Evolutionary conservation across 30 jellyfish, hydroid and myxozoan species (phyloP), one percentile per base, ranked within the genome.

Genomic region (Catostylus mosaicus): DNA sequence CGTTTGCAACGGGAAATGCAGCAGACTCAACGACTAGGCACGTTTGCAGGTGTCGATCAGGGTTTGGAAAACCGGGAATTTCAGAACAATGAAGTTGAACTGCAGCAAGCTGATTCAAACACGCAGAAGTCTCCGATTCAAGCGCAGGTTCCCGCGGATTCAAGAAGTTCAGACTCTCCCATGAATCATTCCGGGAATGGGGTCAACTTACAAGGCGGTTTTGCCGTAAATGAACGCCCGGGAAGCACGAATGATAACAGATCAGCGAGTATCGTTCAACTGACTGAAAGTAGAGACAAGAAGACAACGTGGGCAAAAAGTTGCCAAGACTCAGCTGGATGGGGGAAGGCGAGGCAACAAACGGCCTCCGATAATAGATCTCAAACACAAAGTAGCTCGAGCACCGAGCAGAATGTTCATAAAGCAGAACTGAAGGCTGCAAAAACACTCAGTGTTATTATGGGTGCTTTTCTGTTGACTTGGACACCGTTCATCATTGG

Each of bases 401-500:
- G 12, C 26, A 37, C n/a, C 20, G 20, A 18, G 12, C 71, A 59
- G n/a, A 59, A 23, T 18, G 71, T 19, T 20, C 71, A 23, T 8
- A 59, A 59, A 18, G 52, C 83, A n/a, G 88, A 72, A 18, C 40
- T 84, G 51, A 84, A 84, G 60, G 95, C 95, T 6, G 95, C 95
- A 30, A 72, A 63, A 43, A 67, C 88, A 1, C 52, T 84, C 7
- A 62, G 79, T 30, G 34, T 84, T 10, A 72, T 84, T 0, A 84
- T 84, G 83, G 88, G 88, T 1, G 65, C 86, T 1, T 84, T 72
- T 40, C 11, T 84, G 19, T 62, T 84, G 36, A 84, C 95, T 0
- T 84, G 95, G 95, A 84, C 95, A 9, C 95, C 95, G 67, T 84
- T 84, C 40, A 59, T 84, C 50, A 66, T 62, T 33, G 64, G 75